Evolutionary conservation across 2,888 invertebrate genomes (phyloP), one percentile per base, ranked within the genome.

Genomic region (Trichopria drosophilae): DNA sequence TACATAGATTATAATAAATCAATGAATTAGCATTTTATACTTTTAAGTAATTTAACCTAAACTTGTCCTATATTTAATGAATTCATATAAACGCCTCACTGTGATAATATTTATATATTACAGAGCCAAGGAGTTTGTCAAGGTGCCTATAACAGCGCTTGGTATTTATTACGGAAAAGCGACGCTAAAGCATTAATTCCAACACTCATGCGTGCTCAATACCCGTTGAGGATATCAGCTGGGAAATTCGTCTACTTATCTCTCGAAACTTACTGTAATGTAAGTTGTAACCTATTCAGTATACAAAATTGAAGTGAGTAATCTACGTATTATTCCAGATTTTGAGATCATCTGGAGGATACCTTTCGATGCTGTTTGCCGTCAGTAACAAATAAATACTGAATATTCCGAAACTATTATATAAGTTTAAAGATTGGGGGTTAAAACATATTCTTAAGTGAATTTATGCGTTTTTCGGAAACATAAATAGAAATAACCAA

Each of bases 231-330:
- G 45, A 49, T 61, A 9, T 57, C 59, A 4, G 60, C 57, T 2
- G 63, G 62, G 9, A 62, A 62, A 43, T 62, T 63, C 40, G 57
- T 60, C 42, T 52, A 54, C 32, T 50, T 63, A 53, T 60, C 61
- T 16, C 55, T 49, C 4, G 51, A 55, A 12, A 46, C 63, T 4
- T 63, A 58, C 20, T 54, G 60, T 34, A 54, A 53, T 19, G 58
- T 62, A 39, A 10, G 31, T 47, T 10, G n/a, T 12, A 26, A 26
- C 9, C 2, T 10, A 26, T 26, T 19, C 2, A 42, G 9, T 4
- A 3, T 32, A 4, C 16, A 16, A n/a, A 16, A 3, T 19, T 3
- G 6, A 13, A 9, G 28, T 20, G 12, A 2, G 1, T n/a, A n/a
- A n/a, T 20, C 15, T 29, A 9, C n/a, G 9, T 10, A 10, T 20